Conservation (phyloP, 1,140 invertebrate genomes). For the Cyclina sinensis region DNA sequence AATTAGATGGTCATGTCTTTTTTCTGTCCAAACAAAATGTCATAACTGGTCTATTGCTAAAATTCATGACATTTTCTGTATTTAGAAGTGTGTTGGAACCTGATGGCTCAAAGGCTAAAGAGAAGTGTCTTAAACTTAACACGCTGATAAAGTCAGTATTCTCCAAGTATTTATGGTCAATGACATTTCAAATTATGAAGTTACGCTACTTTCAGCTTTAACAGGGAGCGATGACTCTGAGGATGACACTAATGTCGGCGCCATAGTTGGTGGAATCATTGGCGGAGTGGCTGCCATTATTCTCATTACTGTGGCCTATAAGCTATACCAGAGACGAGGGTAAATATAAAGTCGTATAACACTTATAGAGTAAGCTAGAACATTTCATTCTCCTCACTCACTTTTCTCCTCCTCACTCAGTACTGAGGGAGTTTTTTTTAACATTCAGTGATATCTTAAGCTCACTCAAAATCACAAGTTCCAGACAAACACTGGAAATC, state of each 20-base stretch:
- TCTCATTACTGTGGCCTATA: slow-evolving; percentile 27
- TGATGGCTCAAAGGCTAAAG: too few relatives aligned
- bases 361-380: too few relatives aligned
- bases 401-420: neutral
- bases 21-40: too few relatives aligned
- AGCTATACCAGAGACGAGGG: slow-evolving; percentile 18
- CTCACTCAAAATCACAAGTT: neutral
- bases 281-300: slow-evolving; percentile 35
- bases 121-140: too few relatives aligned
- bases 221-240: neutral
- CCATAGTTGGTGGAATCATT: slow-evolving; percentile 44
- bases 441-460: neutral
- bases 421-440: neutral
- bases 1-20: too few relatives aligned
- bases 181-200: too few relatives aligned
- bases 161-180: too few relatives aligned
- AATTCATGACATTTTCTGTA: too few relatives aligned
- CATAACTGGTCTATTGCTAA: too few relatives aligned
- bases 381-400: neutral
- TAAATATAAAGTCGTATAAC: neutral
- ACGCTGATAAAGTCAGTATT: too few relatives aligned
- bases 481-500: neutral
- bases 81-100: too few relatives aligned
- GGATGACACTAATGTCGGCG: slow-evolving; percentile 5
- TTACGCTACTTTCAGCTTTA: too few relatives aligned